Evolutionary conservation across 2,113 vertebrate species (phyloP), one percentile per base, ranked within the genome.

Genomic region (Smithornis capensis): DNA sequence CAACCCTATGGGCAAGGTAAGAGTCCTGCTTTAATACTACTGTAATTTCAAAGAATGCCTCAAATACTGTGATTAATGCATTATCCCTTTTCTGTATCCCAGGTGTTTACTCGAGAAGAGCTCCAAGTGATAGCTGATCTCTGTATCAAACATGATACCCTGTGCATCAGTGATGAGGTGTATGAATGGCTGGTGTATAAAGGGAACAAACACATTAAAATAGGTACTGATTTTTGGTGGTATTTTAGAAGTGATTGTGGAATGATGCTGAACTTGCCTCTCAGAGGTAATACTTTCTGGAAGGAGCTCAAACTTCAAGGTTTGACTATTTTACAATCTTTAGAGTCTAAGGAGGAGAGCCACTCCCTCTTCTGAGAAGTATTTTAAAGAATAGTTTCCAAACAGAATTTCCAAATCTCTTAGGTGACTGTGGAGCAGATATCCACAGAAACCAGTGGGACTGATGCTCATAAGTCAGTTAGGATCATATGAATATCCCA

Each of bases 91-190:
- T 83, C 84, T 94, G 67, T 71, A 74, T 92, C 83, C 57, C 92
- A 99, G 99, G 96, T 99, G 37, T 99, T 98, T 85, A 98, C 97
- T 65, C 98, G 82, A 98, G 98, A 98, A 45, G 99, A 99, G 87
- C 98, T 99, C 80, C 98, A 99, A 96, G 86, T 98, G 84, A 99
- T 99, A 73, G 98, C 99, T 76, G 98, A 99, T 95, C 98, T 99
- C 69, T 99, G 99, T 79, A 97, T 99, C 92, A 98, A 99, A 94
- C 97, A 99, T 19, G 99, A 99, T 95, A 97, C 98, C 1, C 97
- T 99, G 80, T 99, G 99, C 98, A 98, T 99, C 98, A 99, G 99
- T 4, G 99, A 99, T 63, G 99, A 99, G 87, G 99, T 99, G 31
- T 99, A 99, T 59, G 99, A 99, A 95, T 99, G 99, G 99, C 97